These are phyloP conservation scores for Oreochromis mossambicus DNA, from an alignment of 2,797 vertebrate species.

Conservation along the genomic window DNA sequence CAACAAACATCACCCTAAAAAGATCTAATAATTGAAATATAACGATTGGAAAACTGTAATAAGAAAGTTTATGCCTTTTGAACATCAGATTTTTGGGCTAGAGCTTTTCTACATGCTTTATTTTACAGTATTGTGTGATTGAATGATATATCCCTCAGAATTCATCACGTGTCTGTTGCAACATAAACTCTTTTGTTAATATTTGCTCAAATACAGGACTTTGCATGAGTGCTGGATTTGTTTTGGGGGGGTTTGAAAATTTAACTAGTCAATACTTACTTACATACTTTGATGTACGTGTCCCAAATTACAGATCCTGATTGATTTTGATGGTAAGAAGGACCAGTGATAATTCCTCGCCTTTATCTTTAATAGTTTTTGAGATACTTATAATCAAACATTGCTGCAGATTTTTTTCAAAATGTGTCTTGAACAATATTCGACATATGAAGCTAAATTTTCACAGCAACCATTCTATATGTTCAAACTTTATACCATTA, in stretches of 20 bases:
- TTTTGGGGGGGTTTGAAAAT: accelerated
- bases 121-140: background rate
- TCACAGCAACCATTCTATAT: background rate
- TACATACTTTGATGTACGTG: background rate
- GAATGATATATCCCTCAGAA: background rate
- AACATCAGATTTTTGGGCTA: background rate
- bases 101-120: background rate
- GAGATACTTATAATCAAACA: background rate
- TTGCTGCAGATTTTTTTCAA: background rate
- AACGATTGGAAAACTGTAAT: background rate
- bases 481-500: background rate
- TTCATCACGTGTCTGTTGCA: background rate
- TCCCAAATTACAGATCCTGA: background rate
- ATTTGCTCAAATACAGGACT: background rate
- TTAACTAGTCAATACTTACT: background rate
- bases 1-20: background rate
- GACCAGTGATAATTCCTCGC: background rate
- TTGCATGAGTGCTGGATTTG: background rate
- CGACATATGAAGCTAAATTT: background rate
- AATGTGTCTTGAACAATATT: background rate
- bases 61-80: background rate
- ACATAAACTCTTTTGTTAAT: background rate
- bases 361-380: background rate
- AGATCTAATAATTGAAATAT: background rate
- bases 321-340: background rate